Base-by-base conservation (phyloP, 2,113 vertebrate species). In the Callocephalon fimbriatum region DNA sequence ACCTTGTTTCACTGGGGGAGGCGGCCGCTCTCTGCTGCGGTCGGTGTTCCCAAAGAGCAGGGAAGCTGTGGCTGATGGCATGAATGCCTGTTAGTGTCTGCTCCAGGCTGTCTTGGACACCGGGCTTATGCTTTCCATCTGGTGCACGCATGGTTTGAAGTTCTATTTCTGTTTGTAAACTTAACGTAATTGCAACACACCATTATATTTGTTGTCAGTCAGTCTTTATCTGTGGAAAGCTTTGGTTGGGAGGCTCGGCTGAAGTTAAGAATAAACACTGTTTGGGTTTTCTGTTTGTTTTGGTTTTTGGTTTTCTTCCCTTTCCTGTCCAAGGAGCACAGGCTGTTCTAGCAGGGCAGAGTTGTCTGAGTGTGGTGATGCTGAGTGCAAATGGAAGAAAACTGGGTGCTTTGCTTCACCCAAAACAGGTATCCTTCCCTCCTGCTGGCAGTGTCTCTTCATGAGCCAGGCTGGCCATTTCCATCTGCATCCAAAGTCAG, bases 401-500 rank as follows among this genome's bases (percentile, higher is more conserved):
- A 1, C 38, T 6, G 76, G 22, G 29, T 35, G 48, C 59, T 80
- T 13, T 32, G 72, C 85, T 85, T 44, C 73, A 7, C 54, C 32
- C 20, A 1, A 4, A 75, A 0, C 3, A 2, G 31, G 17, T 16
- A 0, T 1, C 23, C 12, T 18, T n/a, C 56, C 20, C 25, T 59
- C 44, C 48, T 70, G 40, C 63, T 35, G 48, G n/a, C 7, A 5
- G 40, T 7, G 9, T 26, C 29, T 38, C 29, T 67, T 31, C 10
- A 0, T 0, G 5, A 37, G n/a, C 66, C 51, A 11, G 40, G 12
- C 70, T 37, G 32, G 35, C 17, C 0, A 0, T 3, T 50, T 10
- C 51, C 40, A 2, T 9, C 51, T 56, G 26, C 22, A 6, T 14
- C 53, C 66, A 37, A 62, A 35, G 47, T 1, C 44, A 2, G 16